These are phyloP conservation scores for Phaethornis superciliosus DNA, from an alignment of 2,113 vertebrate species.

Conservation along the genomic window DNA sequence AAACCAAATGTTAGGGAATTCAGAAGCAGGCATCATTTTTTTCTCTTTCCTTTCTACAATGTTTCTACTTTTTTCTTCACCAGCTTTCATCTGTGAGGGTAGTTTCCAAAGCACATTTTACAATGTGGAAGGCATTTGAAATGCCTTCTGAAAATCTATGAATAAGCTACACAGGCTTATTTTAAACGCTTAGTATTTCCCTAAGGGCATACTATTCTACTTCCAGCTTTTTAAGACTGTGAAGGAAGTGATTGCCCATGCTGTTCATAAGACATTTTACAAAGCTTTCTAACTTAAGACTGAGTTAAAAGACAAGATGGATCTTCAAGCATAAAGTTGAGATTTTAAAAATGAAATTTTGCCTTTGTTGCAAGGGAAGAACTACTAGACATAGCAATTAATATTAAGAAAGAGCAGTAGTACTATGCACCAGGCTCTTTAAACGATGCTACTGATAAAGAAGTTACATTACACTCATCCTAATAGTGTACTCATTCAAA, in stretches of 20 bases:
- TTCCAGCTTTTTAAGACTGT: slow-evolving; percentile 15
- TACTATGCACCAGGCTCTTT: neutral
- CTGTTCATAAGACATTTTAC: neutral
- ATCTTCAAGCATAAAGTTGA: neutral
- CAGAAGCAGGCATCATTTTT: slow-evolving; percentile 40
- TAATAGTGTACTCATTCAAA: neutral
- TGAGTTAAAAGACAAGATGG: neutral
- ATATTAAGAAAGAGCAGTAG: slow-evolving; percentile 10
- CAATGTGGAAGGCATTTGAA: slow-evolving; percentile 62
- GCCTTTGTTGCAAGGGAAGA: neutral
- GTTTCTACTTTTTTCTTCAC: slow-evolving; percentile 57
- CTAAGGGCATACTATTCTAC: slow-evolving; percentile 1
- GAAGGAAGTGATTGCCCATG: neutral
- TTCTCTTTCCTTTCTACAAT: neutral
- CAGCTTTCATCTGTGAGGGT: slow-evolving; percentile 49
- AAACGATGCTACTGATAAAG: slow-evolving; percentile 18
- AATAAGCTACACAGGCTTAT: slow-evolving; percentile 47
- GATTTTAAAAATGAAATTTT: neutral
- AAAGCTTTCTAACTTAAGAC: neutral
- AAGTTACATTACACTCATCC: slow-evolving; percentile 9
- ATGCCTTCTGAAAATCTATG: slow-evolving; percentile 46
- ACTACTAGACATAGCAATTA: neutral
- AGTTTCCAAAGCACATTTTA: slow-evolving; percentile 50
- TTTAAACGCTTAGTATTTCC: slow-evolving; percentile 52
- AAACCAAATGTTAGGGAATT: slow-evolving; percentile 50